Evolutionary conservation across 1,140 invertebrate genomes (phyloP).

Genomic region (Bathynomus jamesi): DNA sequence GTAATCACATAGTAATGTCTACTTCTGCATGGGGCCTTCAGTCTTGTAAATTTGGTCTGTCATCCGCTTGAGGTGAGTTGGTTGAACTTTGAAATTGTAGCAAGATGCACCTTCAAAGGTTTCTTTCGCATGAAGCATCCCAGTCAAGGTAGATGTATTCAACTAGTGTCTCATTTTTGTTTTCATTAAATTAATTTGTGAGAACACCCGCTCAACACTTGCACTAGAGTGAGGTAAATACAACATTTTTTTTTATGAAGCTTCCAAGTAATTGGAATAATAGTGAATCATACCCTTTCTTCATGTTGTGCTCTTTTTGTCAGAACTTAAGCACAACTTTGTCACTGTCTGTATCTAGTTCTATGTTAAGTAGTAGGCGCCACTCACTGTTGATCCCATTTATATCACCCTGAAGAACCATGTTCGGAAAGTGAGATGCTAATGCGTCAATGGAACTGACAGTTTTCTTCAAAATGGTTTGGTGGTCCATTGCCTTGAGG

Average conservation of each 20-base stretch:
- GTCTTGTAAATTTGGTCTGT: no score
- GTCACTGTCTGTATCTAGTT: not conserved
- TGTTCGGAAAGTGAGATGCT: constrained; percentile 8
- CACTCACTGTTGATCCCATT: constrained; percentile 5
- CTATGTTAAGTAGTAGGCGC: not conserved
- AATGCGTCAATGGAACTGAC: constrained; percentile 7
- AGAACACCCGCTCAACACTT: constrained; percentile 7
- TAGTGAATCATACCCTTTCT: constrained; percentile 10
- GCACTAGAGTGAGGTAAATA: constrained; percentile 21
- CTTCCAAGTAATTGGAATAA: constrained; percentile 12
- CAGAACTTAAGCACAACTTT: not conserved
- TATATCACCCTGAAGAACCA: constrained; percentile 15
- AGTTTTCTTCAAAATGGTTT: constrained; percentile 3
- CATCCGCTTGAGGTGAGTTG: not conserved
- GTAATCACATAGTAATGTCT: no score
- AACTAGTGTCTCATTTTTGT: constrained; percentile 10
- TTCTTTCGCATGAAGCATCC: constrained; percentile 11
- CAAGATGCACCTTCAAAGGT: not conserved
- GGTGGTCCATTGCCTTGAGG: constrained; percentile 8
- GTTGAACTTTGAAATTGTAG: not conserved
- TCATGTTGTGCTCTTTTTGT: not conserved
- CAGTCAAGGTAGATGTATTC: constrained; percentile 12
- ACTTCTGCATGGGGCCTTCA: no score
- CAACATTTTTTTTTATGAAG: constrained; percentile 13
- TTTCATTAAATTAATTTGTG: constrained; percentile 21